A percentile compares a stretch with the other conserved stretches of the same genome.
Conservation (phyloP, 2,113 vertebrate genomes). For the Origma solitaria region DNA sequence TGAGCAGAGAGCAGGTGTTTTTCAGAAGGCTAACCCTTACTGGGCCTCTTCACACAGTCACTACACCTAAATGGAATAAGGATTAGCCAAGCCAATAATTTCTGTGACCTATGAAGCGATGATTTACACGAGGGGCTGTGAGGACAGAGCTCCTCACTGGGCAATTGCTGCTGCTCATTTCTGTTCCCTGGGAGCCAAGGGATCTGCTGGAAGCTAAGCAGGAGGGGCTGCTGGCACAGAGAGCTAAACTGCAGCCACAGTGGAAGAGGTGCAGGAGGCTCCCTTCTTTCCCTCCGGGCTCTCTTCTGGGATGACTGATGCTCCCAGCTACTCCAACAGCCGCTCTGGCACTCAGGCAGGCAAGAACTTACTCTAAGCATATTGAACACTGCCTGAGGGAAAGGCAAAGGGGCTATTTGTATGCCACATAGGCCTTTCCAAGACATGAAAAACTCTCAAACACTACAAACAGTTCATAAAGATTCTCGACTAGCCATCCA, state of each 20-base stretch:
- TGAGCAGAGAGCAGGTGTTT: background rate
- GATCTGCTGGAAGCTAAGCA: background rate
- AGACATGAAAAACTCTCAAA: background rate
- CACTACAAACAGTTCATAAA: background rate
- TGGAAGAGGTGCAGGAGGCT: background rate
- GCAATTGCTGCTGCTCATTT: background rate
- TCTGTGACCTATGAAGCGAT: background rate
- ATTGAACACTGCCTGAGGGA: background rate
- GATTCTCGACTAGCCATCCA: background rate
- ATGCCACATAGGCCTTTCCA: background rate
- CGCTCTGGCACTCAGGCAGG: background rate
- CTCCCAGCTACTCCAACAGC: background rate
- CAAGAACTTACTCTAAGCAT: background rate
- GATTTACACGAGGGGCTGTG: background rate
- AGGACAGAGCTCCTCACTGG: background rate
- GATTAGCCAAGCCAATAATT: background rate
- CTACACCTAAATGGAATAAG: background rate
- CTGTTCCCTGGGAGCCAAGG: background rate
- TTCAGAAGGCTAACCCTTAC: background rate
- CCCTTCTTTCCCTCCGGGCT: background rate
- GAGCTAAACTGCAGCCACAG: background rate
- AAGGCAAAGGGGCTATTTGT: background rate
- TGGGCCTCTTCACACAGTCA: background rate
- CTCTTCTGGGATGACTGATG: background rate
- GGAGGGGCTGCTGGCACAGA: background rate